phyloP scores from a whole-genome alignment of 2,797 vertebrate genomes.

The Sebastes variabilis region DNA sequence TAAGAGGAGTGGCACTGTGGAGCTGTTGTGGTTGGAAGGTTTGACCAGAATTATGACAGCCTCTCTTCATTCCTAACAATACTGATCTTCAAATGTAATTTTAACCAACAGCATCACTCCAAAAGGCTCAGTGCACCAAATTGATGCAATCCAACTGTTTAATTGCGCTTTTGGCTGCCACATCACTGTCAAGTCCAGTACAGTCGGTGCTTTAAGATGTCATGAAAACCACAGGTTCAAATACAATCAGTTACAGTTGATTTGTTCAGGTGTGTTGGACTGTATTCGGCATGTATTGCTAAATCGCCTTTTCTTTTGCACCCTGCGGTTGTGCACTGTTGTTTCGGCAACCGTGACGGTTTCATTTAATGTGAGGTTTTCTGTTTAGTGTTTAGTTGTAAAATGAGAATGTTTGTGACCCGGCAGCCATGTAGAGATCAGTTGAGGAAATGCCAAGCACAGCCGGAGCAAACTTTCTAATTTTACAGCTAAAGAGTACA shows the following conservation, averaged over 20 bases:
- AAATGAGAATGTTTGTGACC: too few species aligned
- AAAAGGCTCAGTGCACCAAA: background rate
- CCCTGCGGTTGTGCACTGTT: background rate
- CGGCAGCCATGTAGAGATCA: too few species aligned
- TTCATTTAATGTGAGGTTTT: background rate
- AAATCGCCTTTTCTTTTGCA: background rate
- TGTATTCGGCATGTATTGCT: background rate
- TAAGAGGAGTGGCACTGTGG: background rate
- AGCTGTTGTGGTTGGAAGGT: background rate
- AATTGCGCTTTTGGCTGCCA: background rate
- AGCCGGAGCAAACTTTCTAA: too few species aligned
- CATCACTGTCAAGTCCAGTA: background rate
- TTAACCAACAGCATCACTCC: background rate
- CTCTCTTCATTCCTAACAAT: background rate
- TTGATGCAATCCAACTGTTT: background rate
- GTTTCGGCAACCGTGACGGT: accelerated
- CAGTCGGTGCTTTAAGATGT: background rate
- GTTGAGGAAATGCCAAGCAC: too few species aligned
- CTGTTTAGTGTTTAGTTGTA: background rate
- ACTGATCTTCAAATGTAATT: background rate
- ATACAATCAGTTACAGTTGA: background rate
- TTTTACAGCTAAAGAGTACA: too few species aligned
- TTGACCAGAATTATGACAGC: background rate
- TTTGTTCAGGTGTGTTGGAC: background rate
- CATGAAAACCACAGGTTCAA: background rate